Evolutionary conservation across 2,888 invertebrate genomes (phyloP), one percentile per base, ranked within the genome.

Genomic region (Rhimphoctona megacephalus): DNA sequence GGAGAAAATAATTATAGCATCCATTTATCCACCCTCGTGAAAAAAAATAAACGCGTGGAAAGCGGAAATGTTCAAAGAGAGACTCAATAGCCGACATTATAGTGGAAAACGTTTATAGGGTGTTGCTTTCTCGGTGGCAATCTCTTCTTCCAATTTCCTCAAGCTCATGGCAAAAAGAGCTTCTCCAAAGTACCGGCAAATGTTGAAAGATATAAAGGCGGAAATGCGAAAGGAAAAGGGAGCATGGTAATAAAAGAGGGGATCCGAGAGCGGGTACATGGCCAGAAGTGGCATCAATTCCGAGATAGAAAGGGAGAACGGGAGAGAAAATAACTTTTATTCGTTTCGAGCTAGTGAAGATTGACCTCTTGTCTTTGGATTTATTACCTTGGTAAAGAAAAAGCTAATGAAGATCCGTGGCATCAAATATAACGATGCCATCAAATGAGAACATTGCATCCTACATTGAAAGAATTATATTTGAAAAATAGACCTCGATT

Each of bases 81-180:
- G 86, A 85, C 85, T 89, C 84, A 86, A 88, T 90, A 64, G 74
- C 49, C 11, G 57, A 33, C 49, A 74, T 70, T 77, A 77, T 36
- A 76, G 72, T 25, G 69, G 69, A 54, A 78, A 81, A 85, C 39
- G 85, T 82, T 78, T 74, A 52, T 43, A 25, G 74, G n/a, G 54
- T 54, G 43, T 79, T 39, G 30, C 74, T 43, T 52, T 78, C 61
- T 14, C 43, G 8, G 36, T 67, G 72, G 54, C 72, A 79, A 79
- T 54, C 54, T 43, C 61, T 52, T 49, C 49, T 52, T 36, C 43
- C 85, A 76, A 79, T 69, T 70, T 49, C 14, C 69, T 36, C 70
- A 36, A 39, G 81, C 54, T 72, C 57, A 57, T 25, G 86, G 78
- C 81, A 83, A 81, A 84, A 81, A 81, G 43, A 77, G 76, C 61